phyloP scores from a whole-genome alignment of 2,113 vertebrate species.

The cat (Felis catus) region F.catus_Fca126_mat1.0 CM031419.1:24541501-24542000 shows the following conservation, averaged over 20 bases:
- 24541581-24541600: background rate
- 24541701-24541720: background rate
- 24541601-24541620: background rate
- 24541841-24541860: too few species aligned
- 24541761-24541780: background rate
- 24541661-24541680: background rate
- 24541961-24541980: too few species aligned
- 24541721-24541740: background rate
- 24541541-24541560: background rate
- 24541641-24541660: background rate
- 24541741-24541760: background rate
- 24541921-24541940: too few species aligned
- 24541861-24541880: too few species aligned
- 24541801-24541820: too few species aligned
- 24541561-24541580: background rate
- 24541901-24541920: too few species aligned
- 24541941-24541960: too few species aligned
- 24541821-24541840: too few species aligned
- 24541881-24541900: too few species aligned
- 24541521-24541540: background rate
- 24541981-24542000: too few species aligned
- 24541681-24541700: background rate
- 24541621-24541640: background rate
- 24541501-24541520: background rate
- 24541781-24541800: background rate